These are phyloP conservation scores for Formica aserva DNA, from an alignment of 2,888 invertebrate genomes.

Conservation along the genomic window DNA sequence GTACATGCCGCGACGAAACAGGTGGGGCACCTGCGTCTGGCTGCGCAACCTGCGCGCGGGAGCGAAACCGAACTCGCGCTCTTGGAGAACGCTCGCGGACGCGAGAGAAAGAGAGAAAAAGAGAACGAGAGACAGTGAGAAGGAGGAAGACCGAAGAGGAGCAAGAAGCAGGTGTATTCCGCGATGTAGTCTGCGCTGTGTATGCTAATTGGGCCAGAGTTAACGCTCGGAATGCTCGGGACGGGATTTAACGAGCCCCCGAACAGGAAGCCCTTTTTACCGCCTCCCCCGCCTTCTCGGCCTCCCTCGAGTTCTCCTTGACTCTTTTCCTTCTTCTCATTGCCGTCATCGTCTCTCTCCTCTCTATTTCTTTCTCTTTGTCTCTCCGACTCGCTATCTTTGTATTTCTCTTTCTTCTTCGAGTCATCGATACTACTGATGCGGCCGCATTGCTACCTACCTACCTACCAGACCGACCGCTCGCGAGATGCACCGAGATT, in stretches of 20 bases:
- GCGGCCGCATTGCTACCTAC: constrained; percentile 57
- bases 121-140: constrained; percentile 30
- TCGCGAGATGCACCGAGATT: constrained; percentile 70
- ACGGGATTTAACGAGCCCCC: constrained; percentile 84
- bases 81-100: constrained; percentile 35
- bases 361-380: constrained; percentile 51
- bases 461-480: constrained; percentile 38
- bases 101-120: constrained; percentile 3
- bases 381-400: constrained; percentile 27
- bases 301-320: constrained; percentile 52
- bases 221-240: constrained; percentile 78
- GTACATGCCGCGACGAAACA: constrained; percentile 78
- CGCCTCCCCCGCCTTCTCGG: constrained; percentile 58
- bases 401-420: constrained; percentile 41
- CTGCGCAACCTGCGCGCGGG: constrained; percentile 75
- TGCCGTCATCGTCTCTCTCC: constrained; percentile 37
- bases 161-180: constrained; percentile 80
- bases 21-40: constrained; percentile 83
- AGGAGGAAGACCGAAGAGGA: constrained; percentile 47
- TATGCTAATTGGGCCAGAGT: constrained; percentile 85
- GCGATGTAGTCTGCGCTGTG: constrained; percentile 81
- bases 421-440: constrained; percentile 65
- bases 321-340: constrained; percentile 51
- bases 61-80: constrained; percentile 68
- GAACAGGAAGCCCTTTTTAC: constrained; percentile 78